These are phyloP conservation scores for Deilephila porcellus DNA, from an alignment of 2,888 invertebrate genomes.

Conservation along the genomic window DNA sequence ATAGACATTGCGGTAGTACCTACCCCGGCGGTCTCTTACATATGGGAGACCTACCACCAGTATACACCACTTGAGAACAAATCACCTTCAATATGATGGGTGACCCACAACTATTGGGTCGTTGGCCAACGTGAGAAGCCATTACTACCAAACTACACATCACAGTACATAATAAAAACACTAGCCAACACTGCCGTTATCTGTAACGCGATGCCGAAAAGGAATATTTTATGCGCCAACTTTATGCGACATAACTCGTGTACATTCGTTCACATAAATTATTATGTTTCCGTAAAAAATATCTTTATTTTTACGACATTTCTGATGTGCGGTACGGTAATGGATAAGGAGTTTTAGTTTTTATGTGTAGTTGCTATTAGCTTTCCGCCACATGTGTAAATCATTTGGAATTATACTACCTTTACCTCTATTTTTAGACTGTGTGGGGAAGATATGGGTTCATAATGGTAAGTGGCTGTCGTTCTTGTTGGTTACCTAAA, in stretches of 20 bases:
- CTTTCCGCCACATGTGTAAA: neutral
- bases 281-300: slow-evolving; percentile 28
- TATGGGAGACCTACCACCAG: too few relatives aligned
- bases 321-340: slow-evolving; percentile 2
- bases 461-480: too few relatives aligned
- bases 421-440: neutral
- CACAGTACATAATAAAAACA: slow-evolving; percentile 7
- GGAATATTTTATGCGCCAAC: slow-evolving; percentile 27
- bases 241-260: slow-evolving; percentile 26
- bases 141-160: neutral
- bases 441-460: too few relatives aligned
- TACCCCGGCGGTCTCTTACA: too few relatives aligned
- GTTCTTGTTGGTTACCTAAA: too few relatives aligned
- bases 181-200: neutral
- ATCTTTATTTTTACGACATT: slow-evolving; percentile 22
- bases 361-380: neutral
- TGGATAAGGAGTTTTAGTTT: slow-evolving; percentile 9
- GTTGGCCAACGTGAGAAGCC: too few relatives aligned
- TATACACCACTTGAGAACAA: too few relatives aligned
- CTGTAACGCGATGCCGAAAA: slow-evolving; percentile 20
- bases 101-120: too few relatives aligned
- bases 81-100: too few relatives aligned
- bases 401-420: neutral
- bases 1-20: too few relatives aligned
- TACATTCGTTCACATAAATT: slow-evolving; percentile 26